Conservation (phyloP, 2,797 vertebrate species). For the Botia almorhae region DNA sequence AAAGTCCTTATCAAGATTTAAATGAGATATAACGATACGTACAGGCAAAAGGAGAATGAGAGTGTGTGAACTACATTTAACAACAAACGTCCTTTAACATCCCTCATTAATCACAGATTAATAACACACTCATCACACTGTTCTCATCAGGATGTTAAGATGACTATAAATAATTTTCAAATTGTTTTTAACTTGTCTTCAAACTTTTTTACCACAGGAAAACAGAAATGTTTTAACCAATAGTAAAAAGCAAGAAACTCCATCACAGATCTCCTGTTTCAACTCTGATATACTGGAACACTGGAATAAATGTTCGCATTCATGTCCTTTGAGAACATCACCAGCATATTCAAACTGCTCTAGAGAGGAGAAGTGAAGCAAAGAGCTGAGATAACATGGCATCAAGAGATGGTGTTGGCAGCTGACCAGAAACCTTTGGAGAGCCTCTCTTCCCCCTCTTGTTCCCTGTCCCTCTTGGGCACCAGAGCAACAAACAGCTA, state of each 20-base stretch:
- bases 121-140: neutral
- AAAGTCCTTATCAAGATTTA: neutral
- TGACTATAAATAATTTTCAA: neutral
- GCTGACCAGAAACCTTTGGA: slow-evolving; percentile 28
- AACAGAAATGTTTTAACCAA: too few relatives aligned
- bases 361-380: neutral
- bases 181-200: too few relatives aligned
- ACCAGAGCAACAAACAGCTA: neutral
- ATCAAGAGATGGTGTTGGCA: slow-evolving; percentile 20
- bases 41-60: neutral
- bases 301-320: too few relatives aligned
- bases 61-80: neutral
- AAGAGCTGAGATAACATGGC: slow-evolving; percentile 4
- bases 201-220: too few relatives aligned
- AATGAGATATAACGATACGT: neutral
- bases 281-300: too few relatives aligned
- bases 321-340: neutral
- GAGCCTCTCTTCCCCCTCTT: neutral
- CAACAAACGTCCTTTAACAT: neutral
- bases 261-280: too few relatives aligned
- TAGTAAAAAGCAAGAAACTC: too few relatives aligned
- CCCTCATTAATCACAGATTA: neutral
- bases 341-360: slow-evolving; percentile 15
- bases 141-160: neutral
- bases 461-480: slow-evolving; percentile 14